A percentile compares a stretch with the other conserved stretches of the same genome.
phyloP scores from a whole-genome alignment of 2,113 vertebrate genomes.

The Andinoacara biseriatus region DNA sequence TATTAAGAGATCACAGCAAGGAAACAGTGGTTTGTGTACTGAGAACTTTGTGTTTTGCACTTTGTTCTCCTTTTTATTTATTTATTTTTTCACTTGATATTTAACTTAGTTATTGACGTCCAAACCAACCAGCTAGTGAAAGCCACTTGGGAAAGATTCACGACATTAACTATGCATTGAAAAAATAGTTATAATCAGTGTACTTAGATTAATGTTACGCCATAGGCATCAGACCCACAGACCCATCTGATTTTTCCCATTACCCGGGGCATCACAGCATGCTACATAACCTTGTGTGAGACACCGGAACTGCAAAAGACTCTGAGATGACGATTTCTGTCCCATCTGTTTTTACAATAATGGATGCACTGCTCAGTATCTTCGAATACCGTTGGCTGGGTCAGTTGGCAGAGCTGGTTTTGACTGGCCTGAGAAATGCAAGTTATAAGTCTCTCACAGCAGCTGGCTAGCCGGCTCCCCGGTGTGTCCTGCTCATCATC shows the following conservation, averaged over 20 bases:
- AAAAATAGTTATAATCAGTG: background rate
- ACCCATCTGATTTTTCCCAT: background rate
- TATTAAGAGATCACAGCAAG: no score
- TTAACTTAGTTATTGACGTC: no score
- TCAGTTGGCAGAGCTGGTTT: conserved; percentile 34
- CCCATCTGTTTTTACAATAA: conserved; percentile 26
- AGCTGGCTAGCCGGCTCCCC: conserved; percentile 29
- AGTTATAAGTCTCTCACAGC: conserved; percentile 49
- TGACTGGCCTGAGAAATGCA: conserved; percentile 45
- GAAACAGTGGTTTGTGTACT: no score
- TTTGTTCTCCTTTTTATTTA: no score
- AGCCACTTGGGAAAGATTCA: background rate
- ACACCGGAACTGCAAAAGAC: background rate
- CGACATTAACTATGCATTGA: background rate
- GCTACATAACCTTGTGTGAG: background rate
- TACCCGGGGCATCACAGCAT: background rate
- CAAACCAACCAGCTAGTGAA: no score
- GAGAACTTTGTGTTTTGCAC: no score
- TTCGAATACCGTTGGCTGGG: conserved; percentile 48
- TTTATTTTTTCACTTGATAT: no score
- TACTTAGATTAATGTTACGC: background rate
- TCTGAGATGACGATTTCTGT: background rate
- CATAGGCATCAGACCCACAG: background rate
- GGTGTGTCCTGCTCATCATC: conserved; percentile 13
- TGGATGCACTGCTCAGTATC: conserved; percentile 43